Evolutionary conservation across 2,888 invertebrate species (phyloP).

Genomic region (Ectropis crepuscularia): DNA sequence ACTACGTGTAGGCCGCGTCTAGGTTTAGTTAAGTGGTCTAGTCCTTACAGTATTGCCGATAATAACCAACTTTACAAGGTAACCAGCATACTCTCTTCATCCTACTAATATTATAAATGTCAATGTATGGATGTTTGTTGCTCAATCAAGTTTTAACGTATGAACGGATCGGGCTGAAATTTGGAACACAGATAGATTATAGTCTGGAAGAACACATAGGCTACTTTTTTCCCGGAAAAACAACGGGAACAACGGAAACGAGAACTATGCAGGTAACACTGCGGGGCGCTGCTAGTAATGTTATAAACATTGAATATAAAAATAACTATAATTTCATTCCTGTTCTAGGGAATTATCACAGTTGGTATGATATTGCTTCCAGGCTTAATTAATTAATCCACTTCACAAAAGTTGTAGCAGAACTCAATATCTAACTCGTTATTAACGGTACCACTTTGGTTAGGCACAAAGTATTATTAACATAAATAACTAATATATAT

Average conservation of each 20-base stretch:
- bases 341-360: background rate
- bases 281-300: too few relatives aligned
- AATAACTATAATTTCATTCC: background rate
- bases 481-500: background rate
- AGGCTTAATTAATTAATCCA: background rate
- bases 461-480: background rate
- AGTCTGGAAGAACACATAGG: too few relatives aligned
- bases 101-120: too few relatives aligned
- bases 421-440: background rate
- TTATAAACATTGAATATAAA: background rate
- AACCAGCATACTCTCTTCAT: too few relatives aligned
- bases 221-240: too few relatives aligned
- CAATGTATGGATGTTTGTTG: too few relatives aligned
- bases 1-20: background rate
- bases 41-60: background rate
- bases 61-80: too few relatives aligned
- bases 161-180: too few relatives aligned
- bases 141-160: too few relatives aligned
- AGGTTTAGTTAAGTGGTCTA: background rate
- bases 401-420: background rate
- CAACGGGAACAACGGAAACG: too few relatives aligned
- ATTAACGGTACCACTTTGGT: background rate
- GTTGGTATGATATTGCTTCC: background rate
- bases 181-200: too few relatives aligned
- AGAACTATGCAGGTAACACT: too few relatives aligned